phyloP scores from a whole-genome alignment of 2,797 vertebrate genomes.

The Cottoperca gobio region DNA sequence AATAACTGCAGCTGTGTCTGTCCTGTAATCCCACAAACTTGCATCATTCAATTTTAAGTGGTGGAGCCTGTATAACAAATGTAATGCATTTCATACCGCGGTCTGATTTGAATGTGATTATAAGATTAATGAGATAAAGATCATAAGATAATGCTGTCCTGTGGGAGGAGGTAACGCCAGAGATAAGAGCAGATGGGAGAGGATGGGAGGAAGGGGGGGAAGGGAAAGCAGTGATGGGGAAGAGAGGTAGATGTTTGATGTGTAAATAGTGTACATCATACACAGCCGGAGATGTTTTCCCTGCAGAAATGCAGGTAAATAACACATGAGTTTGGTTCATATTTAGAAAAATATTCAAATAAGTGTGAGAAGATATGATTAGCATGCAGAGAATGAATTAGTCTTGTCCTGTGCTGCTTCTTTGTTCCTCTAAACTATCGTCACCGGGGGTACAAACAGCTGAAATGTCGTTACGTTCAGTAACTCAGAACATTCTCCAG shows the following conservation, averaged over 20 bases:
- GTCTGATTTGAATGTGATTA: constrained; percentile 23
- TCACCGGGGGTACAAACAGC: constrained; percentile 43
- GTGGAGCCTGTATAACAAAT: constrained; percentile 5
- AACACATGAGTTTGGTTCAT: constrained; percentile 68
- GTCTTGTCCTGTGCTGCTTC: not conserved
- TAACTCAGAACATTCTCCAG: constrained; percentile 31
- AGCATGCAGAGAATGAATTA: constrained; percentile 44
- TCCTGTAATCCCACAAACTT: not conserved
- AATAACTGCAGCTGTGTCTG: not conserved
- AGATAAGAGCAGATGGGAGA: constrained; percentile 44
- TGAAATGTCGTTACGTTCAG: constrained; percentile 38
- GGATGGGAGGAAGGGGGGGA: constrained; percentile 7
- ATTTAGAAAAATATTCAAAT: constrained; percentile 74
- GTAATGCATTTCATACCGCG: constrained; percentile 7
- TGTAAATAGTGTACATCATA: constrained; percentile 67
- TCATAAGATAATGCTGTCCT: constrained; percentile 15
- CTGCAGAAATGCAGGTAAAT: constrained; percentile 77
- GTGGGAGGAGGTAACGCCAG: constrained; percentile 1
- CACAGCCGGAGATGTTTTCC: constrained; percentile 71
- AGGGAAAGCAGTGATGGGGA: constrained; percentile 32
- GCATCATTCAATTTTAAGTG: constrained; percentile 8
- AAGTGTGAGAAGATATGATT: constrained; percentile 57
- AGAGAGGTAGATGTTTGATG: constrained; percentile 74
- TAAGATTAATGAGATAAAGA: constrained; percentile 35
- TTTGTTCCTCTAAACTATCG: constrained; percentile 58